Conservation (phyloP, 2,113 vertebrate genomes). For the Burhinus oedicnemus region DNA sequence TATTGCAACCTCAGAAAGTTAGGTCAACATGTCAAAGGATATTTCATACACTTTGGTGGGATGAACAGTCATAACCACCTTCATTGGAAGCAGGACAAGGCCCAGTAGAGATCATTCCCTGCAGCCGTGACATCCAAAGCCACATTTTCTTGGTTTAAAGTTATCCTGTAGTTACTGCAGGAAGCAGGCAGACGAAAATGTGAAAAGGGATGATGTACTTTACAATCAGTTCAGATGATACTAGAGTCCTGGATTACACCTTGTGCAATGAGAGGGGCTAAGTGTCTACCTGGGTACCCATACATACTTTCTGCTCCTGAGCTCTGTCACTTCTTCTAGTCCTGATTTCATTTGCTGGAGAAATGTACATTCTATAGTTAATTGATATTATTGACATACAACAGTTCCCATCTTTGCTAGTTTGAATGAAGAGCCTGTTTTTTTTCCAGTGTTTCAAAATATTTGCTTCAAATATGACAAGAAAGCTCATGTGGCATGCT, state of each 20-base stretch:
- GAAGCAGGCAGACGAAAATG: background rate
- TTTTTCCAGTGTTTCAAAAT: conserved; percentile 85
- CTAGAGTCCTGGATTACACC: background rate
- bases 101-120: background rate
- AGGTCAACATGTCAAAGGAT: background rate
- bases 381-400: background rate
- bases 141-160: background rate
- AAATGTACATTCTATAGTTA: background rate
- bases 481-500: conserved; percentile 76
- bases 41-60: background rate
- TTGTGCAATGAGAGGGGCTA: background rate
- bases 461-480: conserved; percentile 58
- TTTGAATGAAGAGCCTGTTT: background rate
- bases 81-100: background rate
- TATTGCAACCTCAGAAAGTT: background rate
- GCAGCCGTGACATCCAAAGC: background rate
- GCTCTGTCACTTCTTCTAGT: background rate
- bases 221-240: background rate
- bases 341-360: background rate
- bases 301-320: background rate
- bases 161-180: background rate
- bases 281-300: background rate
- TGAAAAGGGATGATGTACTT: background rate
- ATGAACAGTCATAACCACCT: background rate
- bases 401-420: background rate